phyloP scores from a whole-genome alignment of 2,888 invertebrate genomes.

The Augochlorella aurata region DNA sequence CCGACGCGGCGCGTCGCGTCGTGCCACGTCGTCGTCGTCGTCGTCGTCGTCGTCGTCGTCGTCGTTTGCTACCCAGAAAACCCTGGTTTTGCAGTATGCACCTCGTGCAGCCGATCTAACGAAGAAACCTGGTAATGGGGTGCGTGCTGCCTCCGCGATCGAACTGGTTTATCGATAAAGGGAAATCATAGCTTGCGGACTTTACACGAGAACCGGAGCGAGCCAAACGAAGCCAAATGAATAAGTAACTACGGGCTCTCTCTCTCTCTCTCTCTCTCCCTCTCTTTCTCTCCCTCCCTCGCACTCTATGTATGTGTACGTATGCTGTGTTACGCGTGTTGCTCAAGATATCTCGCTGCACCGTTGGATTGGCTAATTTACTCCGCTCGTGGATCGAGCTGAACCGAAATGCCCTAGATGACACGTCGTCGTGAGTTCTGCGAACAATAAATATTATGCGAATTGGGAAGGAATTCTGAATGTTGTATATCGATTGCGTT shows the following conservation, averaged over 20 bases:
- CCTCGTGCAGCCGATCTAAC: conserved; percentile 34
- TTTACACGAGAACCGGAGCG: conserved; percentile 43
- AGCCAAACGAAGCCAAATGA: conserved; percentile 42
- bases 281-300: background rate
- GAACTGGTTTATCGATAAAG: conserved; percentile 69
- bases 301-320: too few species aligned
- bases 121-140: conserved; percentile 41
- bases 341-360: conserved; percentile 7
- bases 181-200: conserved; percentile 52
- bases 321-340: conserved; percentile 25
- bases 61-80: conserved; percentile 14
- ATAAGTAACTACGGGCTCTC: conserved; percentile 43
- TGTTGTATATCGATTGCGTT: too few species aligned
- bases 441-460: background rate
- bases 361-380: conserved; percentile 71
- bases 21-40: conserved; percentile 12
- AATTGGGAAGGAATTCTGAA: background rate
- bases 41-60: too few species aligned
- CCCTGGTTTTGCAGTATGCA: conserved; percentile 2
- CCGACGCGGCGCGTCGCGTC: conserved; percentile 15
- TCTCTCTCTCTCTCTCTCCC: too few species aligned
- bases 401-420: conserved; percentile 58
- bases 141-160: conserved; percentile 46
- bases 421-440: conserved; percentile 60
- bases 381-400: conserved; percentile 51